Conservation (phyloP, 2,113 vertebrate species). For the Hippocampus comes region DNA sequence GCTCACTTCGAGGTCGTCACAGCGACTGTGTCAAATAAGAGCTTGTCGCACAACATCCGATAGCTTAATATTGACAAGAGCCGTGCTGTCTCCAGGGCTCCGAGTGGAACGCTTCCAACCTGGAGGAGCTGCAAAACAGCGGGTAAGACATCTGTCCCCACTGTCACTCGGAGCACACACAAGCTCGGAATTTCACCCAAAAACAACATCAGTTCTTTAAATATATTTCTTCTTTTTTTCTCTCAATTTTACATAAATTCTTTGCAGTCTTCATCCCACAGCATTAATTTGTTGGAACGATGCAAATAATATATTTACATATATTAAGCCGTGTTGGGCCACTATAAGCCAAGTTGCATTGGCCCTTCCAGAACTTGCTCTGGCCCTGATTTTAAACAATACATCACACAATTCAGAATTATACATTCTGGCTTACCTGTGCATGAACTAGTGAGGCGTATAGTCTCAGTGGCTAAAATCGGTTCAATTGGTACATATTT, state of each 20-base stretch:
- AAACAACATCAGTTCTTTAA: background rate
- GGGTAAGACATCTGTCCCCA: constrained; percentile 78
- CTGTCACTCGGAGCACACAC: background rate
- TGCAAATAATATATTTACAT: background rate
- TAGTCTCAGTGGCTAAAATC: too few species aligned
- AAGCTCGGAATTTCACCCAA: background rate
- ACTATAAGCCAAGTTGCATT: too few species aligned
- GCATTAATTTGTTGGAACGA: background rate
- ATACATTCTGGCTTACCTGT: too few species aligned
- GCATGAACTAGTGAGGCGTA: too few species aligned
- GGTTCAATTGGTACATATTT: too few species aligned
- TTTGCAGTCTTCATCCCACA: background rate
- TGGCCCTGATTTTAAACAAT: too few species aligned
- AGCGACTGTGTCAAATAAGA: background rate
- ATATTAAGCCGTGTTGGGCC: too few species aligned
- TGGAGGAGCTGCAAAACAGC: constrained; percentile 95
- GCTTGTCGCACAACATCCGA: too few species aligned
- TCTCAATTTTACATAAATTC: too few species aligned
- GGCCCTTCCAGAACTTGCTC: too few species aligned
- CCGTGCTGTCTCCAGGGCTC: constrained; percentile 79
- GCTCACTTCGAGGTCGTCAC: background rate
- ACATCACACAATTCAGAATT: too few species aligned
- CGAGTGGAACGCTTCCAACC: constrained; percentile 96
- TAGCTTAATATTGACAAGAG: background rate
- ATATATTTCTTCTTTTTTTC: too few species aligned